Conservation (phyloP, 2,113 vertebrate species). For the Daboia siamensis region DNA sequence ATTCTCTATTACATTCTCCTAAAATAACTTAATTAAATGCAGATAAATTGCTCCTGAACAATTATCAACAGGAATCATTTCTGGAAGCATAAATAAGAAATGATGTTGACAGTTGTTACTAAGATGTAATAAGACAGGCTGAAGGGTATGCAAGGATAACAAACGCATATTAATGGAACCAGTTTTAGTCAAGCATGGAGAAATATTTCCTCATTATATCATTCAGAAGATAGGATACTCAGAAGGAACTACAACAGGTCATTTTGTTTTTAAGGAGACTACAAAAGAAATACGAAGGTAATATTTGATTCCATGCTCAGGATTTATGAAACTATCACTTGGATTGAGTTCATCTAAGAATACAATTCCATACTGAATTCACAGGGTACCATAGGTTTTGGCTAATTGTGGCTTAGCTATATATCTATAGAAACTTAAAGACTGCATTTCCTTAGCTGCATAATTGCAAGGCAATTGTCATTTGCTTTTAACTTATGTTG, state of each 20-base stretch:
- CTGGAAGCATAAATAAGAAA: background rate
- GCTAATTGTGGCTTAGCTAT: background rate
- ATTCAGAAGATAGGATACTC: background rate
- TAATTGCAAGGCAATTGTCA: background rate
- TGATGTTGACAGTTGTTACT: background rate
- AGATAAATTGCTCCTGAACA: background rate
- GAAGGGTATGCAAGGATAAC: too few species aligned
- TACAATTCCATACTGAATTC: background rate
- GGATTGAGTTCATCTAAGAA: background rate
- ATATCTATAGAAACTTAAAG: background rate
- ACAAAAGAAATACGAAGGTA: background rate
- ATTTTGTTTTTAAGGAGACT: background rate
- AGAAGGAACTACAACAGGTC: background rate
- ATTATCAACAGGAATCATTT: background rate
- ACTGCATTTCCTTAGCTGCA: background rate
- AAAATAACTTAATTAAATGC: background rate
- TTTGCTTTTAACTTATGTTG: background rate
- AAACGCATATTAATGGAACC: background rate
- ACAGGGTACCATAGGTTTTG: background rate
- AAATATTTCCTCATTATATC: background rate
- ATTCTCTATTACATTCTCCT: background rate
- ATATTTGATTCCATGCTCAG: background rate
- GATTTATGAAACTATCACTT: background rate
- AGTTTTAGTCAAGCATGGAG: background rate
- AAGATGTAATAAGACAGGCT: background rate